Evolutionary conservation across 1,140 invertebrate species (phyloP), one percentile per base, ranked within the genome.

Genomic region (Lepidurus apus): DNA sequence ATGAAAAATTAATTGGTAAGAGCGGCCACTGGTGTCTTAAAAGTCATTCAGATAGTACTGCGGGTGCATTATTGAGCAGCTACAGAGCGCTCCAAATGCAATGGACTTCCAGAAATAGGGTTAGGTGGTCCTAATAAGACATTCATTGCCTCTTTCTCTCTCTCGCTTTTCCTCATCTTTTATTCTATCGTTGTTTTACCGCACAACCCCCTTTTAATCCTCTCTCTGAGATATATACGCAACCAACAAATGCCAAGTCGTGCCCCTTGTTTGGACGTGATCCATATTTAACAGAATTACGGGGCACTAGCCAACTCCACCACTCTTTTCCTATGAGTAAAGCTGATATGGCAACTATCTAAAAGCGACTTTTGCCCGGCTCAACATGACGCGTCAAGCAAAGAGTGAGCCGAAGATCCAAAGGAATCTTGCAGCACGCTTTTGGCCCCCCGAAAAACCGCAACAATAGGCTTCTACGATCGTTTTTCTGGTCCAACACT

Each of bases 11-110:
- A 65, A 65, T 65, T 17, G 17, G 13, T 34, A 65, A 17, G 53
- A 13, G 53, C 53, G 21, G 21, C 21, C 13, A 65, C 13, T 65
- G 53, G 53, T 65, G 53, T 65, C 3, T 13, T 65, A 9, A 65
- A 34, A 34, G 53, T 13, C 9, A 13, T n/a, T 65, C 13, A 65
- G 13, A 65, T 65, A 65, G n/a, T 17, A n/a, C 9, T 11, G 53
- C 21, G 53, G 2, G 53, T 65, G 53, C 53, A 65, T 65, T 65
- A 65, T 17, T 65, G 53, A 65, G 53, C 53, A 65, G 53, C 53
- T 65, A 65, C 7, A 65, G 21, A 65, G 9, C 53, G 53, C 8
- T 21, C 17, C 53, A 13, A 9, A 65, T 13, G 53, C 53, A n/a
- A 13, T 65, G 21, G 34, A 34, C 34, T 34, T 34, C 34, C 34